Evolutionary conservation across 2,797 vertebrate species (phyloP), one percentile per base, ranked within the genome.

Genomic region (Leptodactylus fallax): DNA sequence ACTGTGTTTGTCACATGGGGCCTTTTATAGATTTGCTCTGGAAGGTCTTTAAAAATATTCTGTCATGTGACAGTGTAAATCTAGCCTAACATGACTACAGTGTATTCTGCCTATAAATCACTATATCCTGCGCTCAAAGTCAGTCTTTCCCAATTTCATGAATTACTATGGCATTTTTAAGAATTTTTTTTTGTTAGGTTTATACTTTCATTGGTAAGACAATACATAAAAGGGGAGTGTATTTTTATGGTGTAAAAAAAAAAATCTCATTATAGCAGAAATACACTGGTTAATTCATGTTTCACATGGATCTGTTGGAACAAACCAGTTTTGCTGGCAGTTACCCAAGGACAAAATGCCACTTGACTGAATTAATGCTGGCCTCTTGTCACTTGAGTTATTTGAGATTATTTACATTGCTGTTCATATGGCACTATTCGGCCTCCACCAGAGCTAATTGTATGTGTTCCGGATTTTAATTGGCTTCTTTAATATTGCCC

Each of bases 311-410:
- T 92, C 88, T 91, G 91, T 91, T 90, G 90, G 93, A 93, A 91
- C 90, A 91, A 94, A 94, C 93, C 92, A 91, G 93, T 92, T 92
- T 91, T 92, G 91, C 91, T 92, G 91, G 94, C 91, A 92, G 77
- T 83, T 90, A 92, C 92, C 93, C 92, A 90, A 91, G 90, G 93
- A 91, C 91, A 92, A 92, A 91, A 90, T 84, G 91, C 92, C 91
- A 93, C 5, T 88, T 92, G 92, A 93, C 93, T 87, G 89, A 93
- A 91, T 92, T 93, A 91, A 90, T 60, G 87, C 90, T 90, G 91
- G 92, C 92, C 81, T 88, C 65, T 92, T 91, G 89, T 91, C 90
- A 87, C 85, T 87, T 36, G 71, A 72, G 71, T 88, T 84, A 69
- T 84, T 88, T 71, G 74, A 88, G 81, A 88, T 88, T 79, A 84